Base-by-base conservation (phyloP, 2,113 vertebrate genomes). In the Lampris megalopsis region DNA sequence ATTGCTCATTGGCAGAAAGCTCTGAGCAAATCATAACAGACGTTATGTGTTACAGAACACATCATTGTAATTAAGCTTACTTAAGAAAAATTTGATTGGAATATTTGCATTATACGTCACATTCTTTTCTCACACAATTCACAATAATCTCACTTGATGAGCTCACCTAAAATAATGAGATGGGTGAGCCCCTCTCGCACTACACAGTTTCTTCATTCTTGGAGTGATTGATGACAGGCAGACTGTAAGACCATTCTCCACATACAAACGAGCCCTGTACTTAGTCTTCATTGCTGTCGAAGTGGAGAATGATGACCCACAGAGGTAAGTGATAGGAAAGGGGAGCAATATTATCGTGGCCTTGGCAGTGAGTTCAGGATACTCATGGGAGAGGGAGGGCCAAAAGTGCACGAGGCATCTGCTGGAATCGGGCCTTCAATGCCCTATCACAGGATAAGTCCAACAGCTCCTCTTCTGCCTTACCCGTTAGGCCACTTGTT, bases 291-390 rank as follows among this genome's bases (percentile, higher is more conserved):
- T 72, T 57, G 58, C 63, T 50, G 50, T 68, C 63, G 73, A 24
- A 63, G 64, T 58, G 13, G 45, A 82, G 68, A 73, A 68, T 61
- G 73, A 77, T 57, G 50, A 59, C 74, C 77, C 63, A 65, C 58
- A 80, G 49, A 59, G 58, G 38, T 60, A 68, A 6, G 63, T 67
- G 37, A 57, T 77, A 63, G 60, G 59, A 38, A 78, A 78, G 52
- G 65, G 62, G 3, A 79, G 43, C 62, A 71, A 71, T 67, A 67
- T 75, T 57, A 5, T 36, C 50, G 63, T 80, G 50, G 59, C 65
- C 65, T 74, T 45, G 2, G 53, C 42, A 48, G 71, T 74, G 43
- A 70, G 61, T 57, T 75, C 62, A 53, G 49, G 41, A 61, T 75
- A 75, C 52, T 80, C 63, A 59, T 53, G 56, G 68, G 62, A 69